These are phyloP conservation scores for Drosophila baimaii DNA, from an alignment of 1,140 invertebrate species.

Conservation along the genomic window DNA sequence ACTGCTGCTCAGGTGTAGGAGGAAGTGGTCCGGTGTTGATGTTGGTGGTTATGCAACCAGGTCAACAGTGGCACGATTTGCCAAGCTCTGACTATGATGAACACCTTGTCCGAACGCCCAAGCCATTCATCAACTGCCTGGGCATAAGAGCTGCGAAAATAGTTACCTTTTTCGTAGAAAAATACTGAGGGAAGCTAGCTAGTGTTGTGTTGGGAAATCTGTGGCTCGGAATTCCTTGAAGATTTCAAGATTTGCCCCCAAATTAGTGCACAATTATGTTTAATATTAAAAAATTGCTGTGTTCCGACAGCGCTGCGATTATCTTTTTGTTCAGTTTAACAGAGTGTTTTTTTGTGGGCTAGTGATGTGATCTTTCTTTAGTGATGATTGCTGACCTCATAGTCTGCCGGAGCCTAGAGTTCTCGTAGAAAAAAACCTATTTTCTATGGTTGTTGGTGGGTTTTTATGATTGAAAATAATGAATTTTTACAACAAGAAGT, in stretches of 20 bases:
- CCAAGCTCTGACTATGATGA: conserved; percentile 59
- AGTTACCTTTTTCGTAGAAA: conserved; percentile 21
- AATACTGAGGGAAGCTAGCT: conserved; percentile 1
- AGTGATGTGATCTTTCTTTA: conserved; percentile 15
- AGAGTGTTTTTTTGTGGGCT: conserved; percentile 12
- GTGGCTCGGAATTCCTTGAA: conserved; percentile 6
- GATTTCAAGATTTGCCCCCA: conserved; percentile 9
- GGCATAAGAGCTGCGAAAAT: conserved; percentile 44
- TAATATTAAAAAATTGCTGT: conserved; percentile 32
- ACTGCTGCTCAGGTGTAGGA: conserved; percentile 32
- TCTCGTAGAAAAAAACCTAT: no score
- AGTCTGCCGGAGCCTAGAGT: not conserved
- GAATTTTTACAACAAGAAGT: conserved; percentile 1
- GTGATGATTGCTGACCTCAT: conserved; percentile 39
- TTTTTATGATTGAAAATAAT: conserved; percentile 19
- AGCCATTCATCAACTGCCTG: conserved; percentile 45
- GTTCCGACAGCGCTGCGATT: conserved; percentile 23
- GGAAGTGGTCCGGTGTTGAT: conserved; percentile 69
- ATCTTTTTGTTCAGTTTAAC: conserved; percentile 19
- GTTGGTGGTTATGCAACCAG: conserved; percentile 69
- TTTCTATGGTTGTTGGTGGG: not conserved
- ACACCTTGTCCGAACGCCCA: conserved; percentile 59
- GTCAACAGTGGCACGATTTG: conserved; percentile 67
- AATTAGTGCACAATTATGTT: conserved; percentile 37
- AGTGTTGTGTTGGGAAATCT: conserved; percentile 22